Evolutionary conservation across 1,140 invertebrate species (phyloP).

Genomic region (Acromyrmex echinatior): DNA sequence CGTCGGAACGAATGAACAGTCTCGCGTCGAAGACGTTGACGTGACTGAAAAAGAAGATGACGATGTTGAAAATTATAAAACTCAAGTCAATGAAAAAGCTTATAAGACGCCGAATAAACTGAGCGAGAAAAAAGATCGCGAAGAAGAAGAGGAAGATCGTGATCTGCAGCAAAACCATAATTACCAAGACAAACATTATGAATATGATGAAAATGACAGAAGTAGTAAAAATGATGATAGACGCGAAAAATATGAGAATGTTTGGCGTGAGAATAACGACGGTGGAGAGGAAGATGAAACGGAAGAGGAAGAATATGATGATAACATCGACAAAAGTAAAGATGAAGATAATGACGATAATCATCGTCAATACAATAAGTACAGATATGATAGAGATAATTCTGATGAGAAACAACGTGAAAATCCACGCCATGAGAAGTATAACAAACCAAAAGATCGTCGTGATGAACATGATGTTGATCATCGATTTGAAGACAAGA

Average conservation of each 20-base stretch:
- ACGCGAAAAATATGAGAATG: not conserved
- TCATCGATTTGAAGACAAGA: not conserved
- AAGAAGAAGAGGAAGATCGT: not conserved
- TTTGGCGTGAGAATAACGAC: not conserved
- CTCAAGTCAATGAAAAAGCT: not conserved
- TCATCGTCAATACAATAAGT: constrained; percentile 15
- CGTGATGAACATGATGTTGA: not conserved
- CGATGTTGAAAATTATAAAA: constrained; percentile 27
- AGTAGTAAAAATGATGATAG: not conserved
- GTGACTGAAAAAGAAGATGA: not conserved
- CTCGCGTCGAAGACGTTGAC: not conserved
- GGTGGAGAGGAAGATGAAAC: constrained; percentile 46
- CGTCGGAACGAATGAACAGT: not conserved
- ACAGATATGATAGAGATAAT: constrained; percentile 13
- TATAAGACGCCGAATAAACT: not conserved
- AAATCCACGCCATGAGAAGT: not conserved
- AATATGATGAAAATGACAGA: constrained; percentile 45
- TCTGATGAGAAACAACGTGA: not conserved
- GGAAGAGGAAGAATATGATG: not conserved
- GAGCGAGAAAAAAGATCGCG: not conserved
- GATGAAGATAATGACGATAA: constrained; percentile 39
- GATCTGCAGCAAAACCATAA: not conserved
- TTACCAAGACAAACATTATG: constrained; percentile 6
- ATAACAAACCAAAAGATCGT: constrained; percentile 1
- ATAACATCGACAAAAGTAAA: not conserved